Evolutionary conservation across 2,797 vertebrate genomes (phyloP), one percentile per base, ranked within the genome.

Genomic region (Psittacula derbiana): DNA sequence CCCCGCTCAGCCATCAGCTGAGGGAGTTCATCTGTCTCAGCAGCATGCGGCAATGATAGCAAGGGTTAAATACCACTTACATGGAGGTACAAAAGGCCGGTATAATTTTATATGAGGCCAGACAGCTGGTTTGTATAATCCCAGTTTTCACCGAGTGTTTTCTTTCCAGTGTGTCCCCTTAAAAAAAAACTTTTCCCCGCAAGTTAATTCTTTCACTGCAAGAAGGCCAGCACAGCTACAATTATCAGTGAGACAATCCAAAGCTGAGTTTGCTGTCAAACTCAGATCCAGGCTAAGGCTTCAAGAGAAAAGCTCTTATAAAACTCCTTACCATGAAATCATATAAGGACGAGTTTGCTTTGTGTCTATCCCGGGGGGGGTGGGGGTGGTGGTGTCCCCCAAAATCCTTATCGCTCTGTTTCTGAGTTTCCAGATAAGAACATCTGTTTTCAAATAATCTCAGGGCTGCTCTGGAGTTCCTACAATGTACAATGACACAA

Each of bases 51-150:
- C 11, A 93, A 95, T 31, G 90, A 91, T 80, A 89, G 96, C 87
- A 91, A 88, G 86, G 93, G 80, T 90, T 95, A 92, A 93, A 96
- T 46, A 96, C 95, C 95, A 85, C 90, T 97, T 95, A 94, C 86
- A 41, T 2, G 18, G 93, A 96, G 95, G 81, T 90, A 94, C 87
- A 85, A 96, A 96, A 91, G 94, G 95, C 83, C 62, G 33, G 91
- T 72, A 97, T 95, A 73, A 93, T 89, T 93, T 96, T 90, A 79
- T 83, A n/a, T 30, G 60, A 92, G 75, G 89, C 92, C 85, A 90
- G 82, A 49, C 88, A 92, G 94, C 36, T 90, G 90, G 76, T 80
- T 96, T 93, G 87, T 92, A 93, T 96, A 95, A 97, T 95, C 88
- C 95, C 85, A 76, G 76, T 84, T 97, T 92, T 95, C 81, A 79